Base-by-base conservation (phyloP, 1,140 invertebrate species). In the Aradophagus sp. region DNA sequence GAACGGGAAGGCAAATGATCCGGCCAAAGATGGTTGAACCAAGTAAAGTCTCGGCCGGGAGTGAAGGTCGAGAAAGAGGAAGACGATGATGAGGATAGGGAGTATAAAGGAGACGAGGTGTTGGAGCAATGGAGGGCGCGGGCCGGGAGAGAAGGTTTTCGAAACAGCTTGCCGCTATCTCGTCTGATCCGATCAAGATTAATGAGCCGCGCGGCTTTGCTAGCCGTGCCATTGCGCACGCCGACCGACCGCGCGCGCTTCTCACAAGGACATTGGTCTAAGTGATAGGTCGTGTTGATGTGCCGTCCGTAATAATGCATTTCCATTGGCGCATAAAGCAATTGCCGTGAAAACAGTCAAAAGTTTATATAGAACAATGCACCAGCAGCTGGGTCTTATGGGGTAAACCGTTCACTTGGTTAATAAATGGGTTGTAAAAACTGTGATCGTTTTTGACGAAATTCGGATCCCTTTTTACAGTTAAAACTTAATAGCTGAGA, bases 151-250 rank as follows among this genome's bases (percentile, higher is more conserved):
- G 69, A 77, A 68, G 80, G 80, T 84, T 84, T 84, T 77, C 80
- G 81, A 82, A 84, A 84, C 82, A 83, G 80, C 79, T 83, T 81
- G 81, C 82, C 80, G 82, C 78, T 84, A 84, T 83, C 81, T 84
- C 78, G 77, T 81, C 82, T 83, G 82, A 84, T 83, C 80, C 79
- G 82, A 84, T 84, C 82, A 84, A 84, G 82, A 84, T 84, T 84
- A 83, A 84, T 84, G 82, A 84, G 80, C n/a, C 73, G 77, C 76
- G 78, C 76, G 79, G 80, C 78, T 81, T 66, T 78, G 77, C 79
- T 74, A 82, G 80, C 68, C 77, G 70, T 81, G 79, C 77, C 75
- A 81, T 82, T 81, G 76, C 78, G 67, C 50, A 34, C 41, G 44
- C 70, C 80, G 74, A 77, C 74, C 75, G 75, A 75, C 73, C n/a